Conservation (phyloP, 2,888 invertebrate genomes). For the Psylliodes chrysocephalus region DNA sequence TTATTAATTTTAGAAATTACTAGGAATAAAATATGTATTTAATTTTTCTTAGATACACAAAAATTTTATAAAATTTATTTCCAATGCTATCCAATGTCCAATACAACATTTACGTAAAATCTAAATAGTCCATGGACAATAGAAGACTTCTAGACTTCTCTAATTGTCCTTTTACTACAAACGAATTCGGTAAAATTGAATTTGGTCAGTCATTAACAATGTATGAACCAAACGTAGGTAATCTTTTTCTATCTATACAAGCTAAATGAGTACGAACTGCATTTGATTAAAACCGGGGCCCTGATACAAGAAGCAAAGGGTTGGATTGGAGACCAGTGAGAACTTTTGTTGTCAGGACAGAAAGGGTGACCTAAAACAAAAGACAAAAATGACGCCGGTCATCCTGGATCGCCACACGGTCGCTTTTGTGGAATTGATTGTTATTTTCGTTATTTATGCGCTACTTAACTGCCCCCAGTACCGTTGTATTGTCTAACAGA, state of each 20-base stretch:
- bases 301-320: conserved; percentile 49
- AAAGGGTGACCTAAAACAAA: conserved; percentile 62
- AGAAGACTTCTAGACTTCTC: no score
- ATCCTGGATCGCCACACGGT: conserved; percentile 55
- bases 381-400: conserved; percentile 61
- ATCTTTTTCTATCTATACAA: conserved; percentile 40
- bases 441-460: conserved; percentile 63
- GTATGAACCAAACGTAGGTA: conserved; percentile 43
- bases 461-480: conserved; percentile 51
- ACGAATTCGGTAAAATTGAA: no score
- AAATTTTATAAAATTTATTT: no score
- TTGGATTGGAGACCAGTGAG: conserved; percentile 48
- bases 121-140: no score
- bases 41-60: no score
- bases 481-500: conserved; percentile 44
- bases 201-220: conserved; percentile 43
- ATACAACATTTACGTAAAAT: no score
- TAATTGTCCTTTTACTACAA: no score
- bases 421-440: conserved; percentile 61
- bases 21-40: no score
- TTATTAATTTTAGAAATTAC: no score
- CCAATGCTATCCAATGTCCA: no score
- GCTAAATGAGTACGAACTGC: conserved; percentile 47
- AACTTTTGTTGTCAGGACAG: conserved; percentile 58
- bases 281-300: conserved; percentile 60